A percentile compares a stretch with the other conserved stretches of the same genome.
Evolutionary conservation across 2,888 invertebrate genomes (phyloP).

Genomic region (Trimorus sp.): DNA sequence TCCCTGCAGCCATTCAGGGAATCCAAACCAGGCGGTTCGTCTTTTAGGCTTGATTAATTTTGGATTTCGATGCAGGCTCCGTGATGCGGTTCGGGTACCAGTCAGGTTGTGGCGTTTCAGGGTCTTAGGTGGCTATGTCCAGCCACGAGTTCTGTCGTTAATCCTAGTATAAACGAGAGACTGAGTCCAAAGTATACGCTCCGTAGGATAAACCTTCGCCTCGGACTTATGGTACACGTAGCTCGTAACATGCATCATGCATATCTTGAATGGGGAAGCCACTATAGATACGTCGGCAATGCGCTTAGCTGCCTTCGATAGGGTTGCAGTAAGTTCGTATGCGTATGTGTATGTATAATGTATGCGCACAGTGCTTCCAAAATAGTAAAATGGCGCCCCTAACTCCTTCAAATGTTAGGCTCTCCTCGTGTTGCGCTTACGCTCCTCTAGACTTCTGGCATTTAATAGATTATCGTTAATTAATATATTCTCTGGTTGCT

Average conservation of each 20-base stretch:
- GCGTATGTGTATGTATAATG: slow-evolving; percentile 32
- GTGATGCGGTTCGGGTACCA: too few species aligned
- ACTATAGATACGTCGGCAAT: slow-evolving; percentile 43
- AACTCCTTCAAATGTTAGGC: slow-evolving; percentile 26
- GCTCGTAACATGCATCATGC: slow-evolving; percentile 72
- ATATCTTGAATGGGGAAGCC: slow-evolving; percentile 67
- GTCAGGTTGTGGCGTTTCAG: background rate
- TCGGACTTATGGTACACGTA: slow-evolving; percentile 71
- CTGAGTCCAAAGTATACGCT: too few species aligned
- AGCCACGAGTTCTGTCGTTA: too few species aligned
- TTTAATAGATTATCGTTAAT: background rate
- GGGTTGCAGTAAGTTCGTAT: background rate
- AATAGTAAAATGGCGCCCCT: slow-evolving; percentile 63
- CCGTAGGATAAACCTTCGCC: slow-evolving; percentile 40
- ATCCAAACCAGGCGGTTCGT: slow-evolving; percentile 83
- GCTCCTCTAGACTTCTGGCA: slow-evolving; percentile 31
- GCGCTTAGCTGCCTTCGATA: slow-evolving; percentile 24
- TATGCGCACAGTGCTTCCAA: slow-evolving; percentile 38
- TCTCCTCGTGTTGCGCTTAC: slow-evolving; percentile 29
- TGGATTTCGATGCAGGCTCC: slow-evolving; percentile 65
- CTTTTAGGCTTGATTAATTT: slow-evolving; percentile 67
- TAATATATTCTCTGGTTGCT: slow-evolving; percentile 9
- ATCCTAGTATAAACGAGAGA: too few species aligned
- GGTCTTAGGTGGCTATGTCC: too few species aligned
- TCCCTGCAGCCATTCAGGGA: slow-evolving; percentile 86